Evolutionary conservation across 2,113 vertebrate genomes (phyloP), one percentile per base, ranked within the genome.

Genomic region (Odontophorus gujanensis): DNA sequence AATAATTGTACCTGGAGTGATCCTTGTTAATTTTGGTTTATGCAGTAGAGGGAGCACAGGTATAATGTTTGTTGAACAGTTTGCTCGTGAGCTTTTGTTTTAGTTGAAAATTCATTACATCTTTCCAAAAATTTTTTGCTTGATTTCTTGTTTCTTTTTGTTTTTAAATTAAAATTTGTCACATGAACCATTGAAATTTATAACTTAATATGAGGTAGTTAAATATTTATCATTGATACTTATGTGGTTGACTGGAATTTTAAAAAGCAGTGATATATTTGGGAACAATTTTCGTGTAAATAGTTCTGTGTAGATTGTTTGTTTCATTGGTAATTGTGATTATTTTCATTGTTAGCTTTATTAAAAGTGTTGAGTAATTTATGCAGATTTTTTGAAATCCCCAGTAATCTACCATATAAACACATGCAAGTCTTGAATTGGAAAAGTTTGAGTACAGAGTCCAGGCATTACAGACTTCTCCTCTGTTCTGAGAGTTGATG

Each of bases 31-130:
- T 85, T 94, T 78, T 85, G 38, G 45, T 53, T 88, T 51, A 32
- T 90, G 83, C 91, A 93, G 92, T 59, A 96, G 96, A 96, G 96
- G 96, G 96, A 97, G 96, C 93, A 95, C 77, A 86, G 87, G 59
- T 84, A 79, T 15, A 59, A 85, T 47, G 81, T 96, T 86, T 77
- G 24, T 69, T 32, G 34, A 57, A 38, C 74, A 36, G 61, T 6
- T 63, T 40, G 30, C 18, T 66, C 7, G 6, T 38, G 4, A 83
- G 34, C 15, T 58, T 69, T 17, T 84, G 36, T 8, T 71, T 13
- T 38, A n/a, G 7, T 45, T 91, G n/a, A 59, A 86, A 75, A 57
- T 72, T 73, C 8, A 2, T 71, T 30, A 74, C 53, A 18, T 6
- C 4, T 75, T 83, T 83, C 25, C 32, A 38, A 20, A 40, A 40